Evolutionary conservation across 2,797 vertebrate genomes (phyloP), one percentile per base, ranked within the genome.

Genomic region (Pangasius mekongensis): DNA sequence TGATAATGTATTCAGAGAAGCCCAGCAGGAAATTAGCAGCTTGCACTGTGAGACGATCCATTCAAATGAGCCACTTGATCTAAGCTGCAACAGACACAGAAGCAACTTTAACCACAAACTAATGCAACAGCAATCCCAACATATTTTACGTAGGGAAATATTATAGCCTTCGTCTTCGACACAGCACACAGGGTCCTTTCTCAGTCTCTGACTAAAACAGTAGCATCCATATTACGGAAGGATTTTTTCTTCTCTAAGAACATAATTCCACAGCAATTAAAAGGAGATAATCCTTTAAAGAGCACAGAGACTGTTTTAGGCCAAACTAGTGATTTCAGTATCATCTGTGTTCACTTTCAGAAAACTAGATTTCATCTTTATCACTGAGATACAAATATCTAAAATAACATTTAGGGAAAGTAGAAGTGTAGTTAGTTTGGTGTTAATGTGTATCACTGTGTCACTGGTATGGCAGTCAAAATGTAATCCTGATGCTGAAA

Each of bases 21-120:
- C 84, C 36, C 84, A 74, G 86, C 67, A 81, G 77, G 86, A 89
- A 80, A 86, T 90, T 77, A 87, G 85, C 83, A 83, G 78, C 60
- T 69, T 62, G 49, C 67, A 5, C 56, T 56, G 67, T 1, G 56
- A 83, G 49, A 87, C 47, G 11, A 84, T 82, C 87, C 39, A 30
- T 73, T 81, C 58, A 66, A 77, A 74, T 71, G 54, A 76, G 84
- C 56, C 67, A 74, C 67, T 86, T 86, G n/a, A 86, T 89, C 83
- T 64, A 52, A 81, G 69, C 33, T 73, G 30, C 76, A 74, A 83
- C 2, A 74, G 54, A 74, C 77, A 64, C 22, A 27, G 13, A n/a
- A 88, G 52, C 47, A 36, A 62, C 76, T 43, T 83, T 82, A 89
- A 64, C 66, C 82, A 69, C 6, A 56, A 33, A 14, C 49, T 85